phyloP scores from a whole-genome alignment of 2,797 vertebrate genomes.

The Scarus forsteni region DNA sequence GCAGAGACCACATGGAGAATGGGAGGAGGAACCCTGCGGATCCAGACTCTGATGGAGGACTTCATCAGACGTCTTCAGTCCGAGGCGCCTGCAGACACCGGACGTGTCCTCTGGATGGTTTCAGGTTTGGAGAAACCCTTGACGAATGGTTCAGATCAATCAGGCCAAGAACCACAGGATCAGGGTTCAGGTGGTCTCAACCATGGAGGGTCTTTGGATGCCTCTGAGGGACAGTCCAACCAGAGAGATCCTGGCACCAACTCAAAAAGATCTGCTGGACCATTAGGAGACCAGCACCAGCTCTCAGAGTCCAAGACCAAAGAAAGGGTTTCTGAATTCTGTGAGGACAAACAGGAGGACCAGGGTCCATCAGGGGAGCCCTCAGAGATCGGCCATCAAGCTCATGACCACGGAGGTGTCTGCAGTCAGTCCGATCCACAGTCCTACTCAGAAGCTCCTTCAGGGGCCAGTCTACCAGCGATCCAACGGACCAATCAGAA shows the following conservation, averaged over 20 bases:
- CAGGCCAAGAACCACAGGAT: too few species aligned
- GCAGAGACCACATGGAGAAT: too few species aligned
- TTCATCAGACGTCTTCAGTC: not conserved
- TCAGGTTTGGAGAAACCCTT: conserved; percentile 16
- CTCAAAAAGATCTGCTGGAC: not conserved
- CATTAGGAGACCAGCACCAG: not conserved
- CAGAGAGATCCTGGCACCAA: too few species aligned
- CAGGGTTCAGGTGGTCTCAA: too few species aligned
- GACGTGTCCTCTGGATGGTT: conserved; percentile 20
- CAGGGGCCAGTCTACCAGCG: too few species aligned
- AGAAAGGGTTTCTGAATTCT: not conserved
- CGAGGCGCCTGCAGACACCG: conserved; percentile 23
- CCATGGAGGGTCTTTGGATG: too few species aligned
- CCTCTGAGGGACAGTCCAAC: too few species aligned
- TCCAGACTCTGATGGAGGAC: conserved; percentile 14
- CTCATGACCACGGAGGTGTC: too few species aligned
- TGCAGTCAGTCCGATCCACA: too few species aligned
- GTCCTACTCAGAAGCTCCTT: too few species aligned
- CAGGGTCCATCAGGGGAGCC: not conserved
- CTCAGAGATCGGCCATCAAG: not conserved
- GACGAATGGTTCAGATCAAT: not conserved
- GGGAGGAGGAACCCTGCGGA: too few species aligned
- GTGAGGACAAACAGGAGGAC: not conserved
- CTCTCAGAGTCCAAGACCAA: not conserved
- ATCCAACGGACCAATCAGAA: too few species aligned